A percentile compares a stretch with the other conserved stretches of the same genome.
These are phyloP conservation scores for Agrypnia vestita DNA, from an alignment of 1,140 invertebrate species.

Conservation along the genomic window DNA sequence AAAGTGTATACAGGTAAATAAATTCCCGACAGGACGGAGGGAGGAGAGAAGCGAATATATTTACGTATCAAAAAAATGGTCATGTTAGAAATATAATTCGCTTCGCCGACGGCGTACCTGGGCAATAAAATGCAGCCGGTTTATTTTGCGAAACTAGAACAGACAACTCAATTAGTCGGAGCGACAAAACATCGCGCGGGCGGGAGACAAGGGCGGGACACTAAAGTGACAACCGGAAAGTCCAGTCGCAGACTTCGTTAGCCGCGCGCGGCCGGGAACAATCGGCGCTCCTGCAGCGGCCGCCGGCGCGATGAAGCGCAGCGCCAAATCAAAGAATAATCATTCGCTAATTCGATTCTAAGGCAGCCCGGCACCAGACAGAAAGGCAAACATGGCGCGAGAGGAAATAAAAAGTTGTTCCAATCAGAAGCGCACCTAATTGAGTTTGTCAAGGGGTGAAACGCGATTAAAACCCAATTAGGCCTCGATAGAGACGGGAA, in stretches of 20 bases:
- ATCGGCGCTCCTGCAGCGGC: not conserved
- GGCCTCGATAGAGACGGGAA: constrained; percentile 34
- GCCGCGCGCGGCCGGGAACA: not conserved
- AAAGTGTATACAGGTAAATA: too few relatives aligned
- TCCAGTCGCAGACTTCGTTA: not conserved
- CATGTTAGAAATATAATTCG: not conserved
- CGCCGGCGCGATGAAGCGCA: constrained; percentile 51
- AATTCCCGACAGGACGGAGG: too few relatives aligned
- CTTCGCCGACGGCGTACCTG: not conserved
- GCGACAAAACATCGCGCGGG: constrained; percentile 24
- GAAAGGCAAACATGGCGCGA: constrained; percentile 36
- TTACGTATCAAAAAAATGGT: too few relatives aligned
- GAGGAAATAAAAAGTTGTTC: constrained; percentile 47
- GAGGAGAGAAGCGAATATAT: too few relatives aligned
- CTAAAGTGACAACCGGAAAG: not conserved
- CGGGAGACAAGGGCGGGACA: not conserved
- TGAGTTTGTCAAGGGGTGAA: constrained; percentile 61
- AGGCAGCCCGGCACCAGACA: not conserved
- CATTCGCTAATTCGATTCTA: constrained; percentile 55
- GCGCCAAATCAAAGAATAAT: constrained; percentile 60
- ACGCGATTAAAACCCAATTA: constrained; percentile 61
- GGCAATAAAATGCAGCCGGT: constrained; percentile 23
- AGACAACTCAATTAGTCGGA: constrained; percentile 51
- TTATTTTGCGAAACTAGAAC: constrained; percentile 45
- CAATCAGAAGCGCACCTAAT: constrained; percentile 61